Base-by-base conservation (phyloP, 2,888 invertebrate species). In the Tenthredo amoena region DNA sequence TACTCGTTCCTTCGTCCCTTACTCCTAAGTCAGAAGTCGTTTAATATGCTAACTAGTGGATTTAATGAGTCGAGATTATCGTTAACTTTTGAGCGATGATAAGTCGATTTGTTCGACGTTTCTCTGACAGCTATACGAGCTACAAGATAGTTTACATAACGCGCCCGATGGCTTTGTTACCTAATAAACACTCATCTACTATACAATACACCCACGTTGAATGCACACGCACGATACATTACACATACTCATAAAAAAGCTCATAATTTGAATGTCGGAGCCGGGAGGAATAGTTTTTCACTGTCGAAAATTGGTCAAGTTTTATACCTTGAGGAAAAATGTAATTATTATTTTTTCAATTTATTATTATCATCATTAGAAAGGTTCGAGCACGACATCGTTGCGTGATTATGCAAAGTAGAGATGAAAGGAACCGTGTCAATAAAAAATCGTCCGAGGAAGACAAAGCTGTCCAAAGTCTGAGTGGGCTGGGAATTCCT, bases 1-100 rank as follows among this genome's bases (percentile, higher is more conserved):
- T 83, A 68, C 71, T 47, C 40, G 47, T 31, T 43, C 5, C 55
- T 83, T 12, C 31, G 68, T 26, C 71, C 83, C 50, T 50, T 40
- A 15, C 83, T 26, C 31, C 68, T 21, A 34, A 40, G 37, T 15
- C 83, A 21, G 71, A 31, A 85, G 85, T 84, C 81, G 62, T 40
- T 85, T 76, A 85, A 72, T 76, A 72, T 76, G 85, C 71, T 85
- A 74, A 84, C 84, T 83, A 83, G 83, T 58, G 31, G 71, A 72
- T 55, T 85, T 84, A 84, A 85, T 76, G 84, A 74, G 55, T 68
- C 79, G 37, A 43, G 26, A 43, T 84, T 74, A 85, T 84, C 65
- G 85, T 85, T 85, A 85, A 26, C 18, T 31, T 50, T 74, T 79
- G n/a, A 79, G 6, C 55, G 76, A 84, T 62, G 84, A 84, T 85